Base-by-base conservation (phyloP, 2,113 vertebrate species). In the Suncus etruscus region DNA sequence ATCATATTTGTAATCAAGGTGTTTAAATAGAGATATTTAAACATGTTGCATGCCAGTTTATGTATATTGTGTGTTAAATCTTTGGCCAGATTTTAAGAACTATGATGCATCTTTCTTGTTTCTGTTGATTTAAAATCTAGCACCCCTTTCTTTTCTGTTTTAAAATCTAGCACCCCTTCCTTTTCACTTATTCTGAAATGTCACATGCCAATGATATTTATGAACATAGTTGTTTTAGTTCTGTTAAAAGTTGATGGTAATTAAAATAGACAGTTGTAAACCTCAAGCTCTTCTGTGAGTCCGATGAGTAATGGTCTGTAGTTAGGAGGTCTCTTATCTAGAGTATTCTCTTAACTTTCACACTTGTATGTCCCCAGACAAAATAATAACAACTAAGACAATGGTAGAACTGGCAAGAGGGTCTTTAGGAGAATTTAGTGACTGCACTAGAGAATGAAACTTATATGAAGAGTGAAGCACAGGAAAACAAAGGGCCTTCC, bases 221-320 rank as follows among this genome's bases (percentile, higher is more conserved):
- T 94, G 72, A 91, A 79, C 18, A 83, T 11, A 70, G 24, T 94
- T 91, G 54, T 69, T 90, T 91, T 45, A 76, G 63, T 91, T 88
- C 83, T 90, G 25, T 66, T 86, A 91, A 92, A 93, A 86, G 79
- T 79, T 54, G 85, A 48, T 91, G 79, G 39, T 54, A 83, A 70
- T 76, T 77, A 90, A 73, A 77, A 90, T n/a, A 73, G 77, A 81
- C 47, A 63, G 22, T 65, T 91, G 54, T 78, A 54, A 79, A 70
- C 29, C 58, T 82, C 51, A 22, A 70, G 75, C 18, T 85, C 61
- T 48, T 48, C 48, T 24, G 32, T 83, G 85, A 63, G 9, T 84
- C 25, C 18, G 78, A 54, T 69, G 48, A 88, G 73, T 78, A 39
- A 85, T 51, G 51, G 8, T 47, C 27, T 81, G 48, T 25, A 16